phyloP scores from a whole-genome alignment of 2,797 vertebrate species.

The Scolopax bukidnonensis region DNA sequence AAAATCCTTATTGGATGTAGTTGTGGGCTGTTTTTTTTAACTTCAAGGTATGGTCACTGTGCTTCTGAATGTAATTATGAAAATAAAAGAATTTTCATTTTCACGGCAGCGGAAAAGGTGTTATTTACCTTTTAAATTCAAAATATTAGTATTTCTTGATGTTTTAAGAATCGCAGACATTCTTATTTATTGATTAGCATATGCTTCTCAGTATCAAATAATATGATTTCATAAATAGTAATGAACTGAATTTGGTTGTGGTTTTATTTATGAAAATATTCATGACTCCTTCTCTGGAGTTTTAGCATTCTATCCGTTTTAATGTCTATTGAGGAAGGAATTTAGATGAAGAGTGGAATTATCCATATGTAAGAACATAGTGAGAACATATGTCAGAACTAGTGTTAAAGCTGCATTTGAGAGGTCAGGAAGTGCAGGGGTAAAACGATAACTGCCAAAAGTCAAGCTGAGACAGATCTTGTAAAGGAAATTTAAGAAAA shows the following conservation, averaged over 20 bases:
- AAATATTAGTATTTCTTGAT: background rate
- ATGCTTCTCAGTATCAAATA: slow-evolving; percentile 15
- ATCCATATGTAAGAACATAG: slow-evolving; percentile 52
- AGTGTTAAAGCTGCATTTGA: slow-evolving; percentile 33
- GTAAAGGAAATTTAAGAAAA: slow-evolving; percentile 40
- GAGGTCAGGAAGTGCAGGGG: slow-evolving; percentile 33
- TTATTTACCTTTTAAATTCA: background rate
- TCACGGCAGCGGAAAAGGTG: background rate
- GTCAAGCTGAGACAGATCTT: slow-evolving; percentile 46
- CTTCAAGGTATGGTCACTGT: background rate
- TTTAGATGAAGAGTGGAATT: slow-evolving; percentile 52
- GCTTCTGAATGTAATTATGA: background rate
- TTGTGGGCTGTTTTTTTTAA: background rate
- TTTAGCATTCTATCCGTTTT: slow-evolving; percentile 39
- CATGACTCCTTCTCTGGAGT: slow-evolving; percentile 1
- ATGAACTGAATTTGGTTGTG: slow-evolving; percentile 1
- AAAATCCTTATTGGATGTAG: background rate
- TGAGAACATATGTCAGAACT: slow-evolving; percentile 66
- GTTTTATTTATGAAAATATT: slow-evolving; percentile 56
- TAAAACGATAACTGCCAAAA: slow-evolving; percentile 44
- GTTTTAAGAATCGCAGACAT: background rate
- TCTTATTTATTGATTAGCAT: slow-evolving; percentile 44
- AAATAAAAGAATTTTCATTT: background rate
- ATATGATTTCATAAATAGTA: slow-evolving; percentile 43
- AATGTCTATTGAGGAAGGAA: slow-evolving; percentile 5